Conservation (phyloP, 2,888 invertebrate genomes). For the Epinotia nisella region DNA sequence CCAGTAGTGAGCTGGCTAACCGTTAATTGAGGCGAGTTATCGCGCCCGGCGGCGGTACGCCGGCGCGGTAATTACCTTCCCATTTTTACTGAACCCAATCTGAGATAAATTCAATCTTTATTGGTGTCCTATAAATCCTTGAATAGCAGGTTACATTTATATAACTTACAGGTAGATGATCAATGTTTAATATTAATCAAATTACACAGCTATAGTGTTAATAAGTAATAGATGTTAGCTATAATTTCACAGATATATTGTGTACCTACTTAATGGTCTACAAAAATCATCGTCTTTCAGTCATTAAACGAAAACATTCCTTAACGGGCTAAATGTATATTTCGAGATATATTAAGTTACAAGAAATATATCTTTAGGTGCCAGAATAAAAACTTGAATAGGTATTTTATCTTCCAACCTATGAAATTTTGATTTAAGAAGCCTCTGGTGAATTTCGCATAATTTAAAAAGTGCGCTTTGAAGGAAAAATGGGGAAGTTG, state of each 20-base stretch:
- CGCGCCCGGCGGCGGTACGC: conserved; percentile 27
- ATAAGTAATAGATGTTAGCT: conserved; percentile 32
- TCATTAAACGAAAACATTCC: not conserved
- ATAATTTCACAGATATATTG: conserved; percentile 15
- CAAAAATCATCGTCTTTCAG: conserved; percentile 6
- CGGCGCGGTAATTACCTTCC: conserved; percentile 38
- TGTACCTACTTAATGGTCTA: not conserved
- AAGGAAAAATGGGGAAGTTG: conserved; percentile 23
- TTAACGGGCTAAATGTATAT: not conserved
- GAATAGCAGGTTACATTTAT: conserved; percentile 26
- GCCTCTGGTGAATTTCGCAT: conserved; percentile 9
- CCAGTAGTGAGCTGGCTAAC: conserved; percentile 55
- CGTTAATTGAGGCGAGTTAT: conserved; percentile 49
- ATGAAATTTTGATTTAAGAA: conserved; percentile 14
- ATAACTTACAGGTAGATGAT: conserved; percentile 20
- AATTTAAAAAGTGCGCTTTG: conserved; percentile 29
- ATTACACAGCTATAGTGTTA: conserved; percentile 23
- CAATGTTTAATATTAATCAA: conserved; percentile 38
- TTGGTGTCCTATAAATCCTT: conserved; percentile 33
- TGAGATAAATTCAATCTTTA: conserved; percentile 40
- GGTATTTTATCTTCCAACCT: conserved; percentile 1
- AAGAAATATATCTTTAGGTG: not conserved
- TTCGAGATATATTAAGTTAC: not conserved
- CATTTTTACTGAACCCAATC: conserved; percentile 34
- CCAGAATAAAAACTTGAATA: conserved; percentile 4